Evolutionary conservation across 1,140 invertebrate species (phyloP), one percentile per base, ranked within the genome.

Genomic region (Drosophila auraria): DNA sequence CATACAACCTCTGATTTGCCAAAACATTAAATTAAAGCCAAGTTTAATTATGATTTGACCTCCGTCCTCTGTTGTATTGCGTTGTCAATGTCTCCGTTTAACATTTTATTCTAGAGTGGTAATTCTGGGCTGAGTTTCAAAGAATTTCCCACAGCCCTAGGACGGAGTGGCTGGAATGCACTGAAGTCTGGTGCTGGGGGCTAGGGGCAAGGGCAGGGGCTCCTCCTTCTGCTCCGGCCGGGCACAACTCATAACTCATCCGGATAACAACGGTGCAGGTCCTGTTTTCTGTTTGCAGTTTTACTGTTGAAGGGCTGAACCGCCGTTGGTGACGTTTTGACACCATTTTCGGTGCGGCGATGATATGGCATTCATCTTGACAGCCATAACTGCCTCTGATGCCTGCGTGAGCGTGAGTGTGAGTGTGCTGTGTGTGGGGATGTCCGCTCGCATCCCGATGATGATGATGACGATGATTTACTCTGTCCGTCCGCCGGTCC

Each of bases 331-430:
- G 89, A 80, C 89, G 77, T 83, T 91, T 86, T 91, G 83, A 91
- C 89, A 91, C 89, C 82, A 91, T 91, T 91, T 91, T 91, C 80
- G 82, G 89, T 89, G 80, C 89, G 62, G 80, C 89, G 65, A 91
- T 91, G 89, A 91, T 91, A 91, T 83, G 82, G 80, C 84, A 91
- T 91, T 91, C 89, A 91, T 91, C 89, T 89, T 89, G 89, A 91
- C 89, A 91, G 89, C 79, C 90, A 91, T 90, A 90, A 91, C 87
- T 90, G 87, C 72, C 77, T 56, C 75, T 76, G 71, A 71, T 80
- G 79, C 62, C 44, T 74, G 51, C 61, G 23, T 50, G 54, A 25
- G 33, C 44, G 71, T 33, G 27, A 68, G 15, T 68, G 61, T 30
- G 25, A 51, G 15, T 68, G 62, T 30, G 63, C 11, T 51, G n/a